These are phyloP conservation scores for Pachyramphus minor DNA, from an alignment of 2,113 vertebrate species.

Conservation along the genomic window DNA sequence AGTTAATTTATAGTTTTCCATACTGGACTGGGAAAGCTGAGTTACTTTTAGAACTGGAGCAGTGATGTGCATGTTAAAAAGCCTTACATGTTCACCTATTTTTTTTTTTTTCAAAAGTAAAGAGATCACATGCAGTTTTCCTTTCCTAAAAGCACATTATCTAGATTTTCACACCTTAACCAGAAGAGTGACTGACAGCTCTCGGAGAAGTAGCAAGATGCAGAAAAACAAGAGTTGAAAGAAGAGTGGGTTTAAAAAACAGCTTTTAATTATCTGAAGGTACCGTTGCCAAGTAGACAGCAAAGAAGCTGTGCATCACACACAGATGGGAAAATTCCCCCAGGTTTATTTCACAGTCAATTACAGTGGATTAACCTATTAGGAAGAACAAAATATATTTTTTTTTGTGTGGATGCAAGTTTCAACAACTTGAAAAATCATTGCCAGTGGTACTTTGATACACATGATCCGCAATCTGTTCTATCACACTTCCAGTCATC, in stretches of 20 bases:
- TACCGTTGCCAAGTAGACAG: background rate
- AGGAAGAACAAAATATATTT: background rate
- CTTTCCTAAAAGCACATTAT: background rate
- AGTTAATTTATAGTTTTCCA: background rate
- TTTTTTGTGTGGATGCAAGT: background rate
- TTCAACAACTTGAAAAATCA: constrained; percentile 31
- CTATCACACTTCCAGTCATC: background rate
- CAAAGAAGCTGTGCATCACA: background rate
- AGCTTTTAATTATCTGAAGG: constrained; percentile 43
- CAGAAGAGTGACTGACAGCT: background rate
- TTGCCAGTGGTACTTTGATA: background rate
- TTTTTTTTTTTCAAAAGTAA: background rate
- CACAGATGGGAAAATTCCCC: background rate
- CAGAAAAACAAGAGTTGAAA: background rate
- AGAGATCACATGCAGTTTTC: background rate
- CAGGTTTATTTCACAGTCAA: constrained; percentile 31
- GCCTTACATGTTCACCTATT: background rate
- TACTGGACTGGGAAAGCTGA: background rate
- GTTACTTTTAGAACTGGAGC: background rate
- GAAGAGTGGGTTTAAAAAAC: background rate
- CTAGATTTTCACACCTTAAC: background rate
- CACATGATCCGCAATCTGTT: background rate
- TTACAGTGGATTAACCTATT: constrained; percentile 29
- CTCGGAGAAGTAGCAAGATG: background rate
- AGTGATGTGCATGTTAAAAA: background rate